A percentile compares a stretch with the other conserved stretches of the same genome.
These are phyloP conservation scores for roundworm (Caenorhabditis elegans) DNA, from an alignment of 1,140 invertebrate genomes.

Conservation along the genomic window WBcel235 BX284606.5:14758001-14758500, in stretches of 20 bases:
- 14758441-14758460: slow-evolving; percentile 30
- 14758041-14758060: background rate
- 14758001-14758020: no score
- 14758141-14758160: background rate
- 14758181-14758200: slow-evolving; percentile 35
- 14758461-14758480: slow-evolving; percentile 2
- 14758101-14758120: background rate
- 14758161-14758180: slow-evolving; percentile 16
- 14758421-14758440: slow-evolving; percentile 6
- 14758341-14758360: slow-evolving; percentile 38
- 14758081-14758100: background rate
- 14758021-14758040: no score
- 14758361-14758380: background rate
- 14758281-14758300: background rate
- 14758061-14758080: slow-evolving; percentile 11
- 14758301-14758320: slow-evolving; percentile 12
- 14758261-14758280: background rate
- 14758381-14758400: slow-evolving; percentile 42
- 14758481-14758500: slow-evolving; percentile 34
- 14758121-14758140: background rate
- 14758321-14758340: background rate
- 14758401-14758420: slow-evolving; percentile 25
- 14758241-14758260: slow-evolving; percentile 22
- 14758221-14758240: background rate
- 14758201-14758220: background rate